phyloP scores from a whole-genome alignment of 2,113 vertebrate species.

The Heterocephalus glaber region DNA sequence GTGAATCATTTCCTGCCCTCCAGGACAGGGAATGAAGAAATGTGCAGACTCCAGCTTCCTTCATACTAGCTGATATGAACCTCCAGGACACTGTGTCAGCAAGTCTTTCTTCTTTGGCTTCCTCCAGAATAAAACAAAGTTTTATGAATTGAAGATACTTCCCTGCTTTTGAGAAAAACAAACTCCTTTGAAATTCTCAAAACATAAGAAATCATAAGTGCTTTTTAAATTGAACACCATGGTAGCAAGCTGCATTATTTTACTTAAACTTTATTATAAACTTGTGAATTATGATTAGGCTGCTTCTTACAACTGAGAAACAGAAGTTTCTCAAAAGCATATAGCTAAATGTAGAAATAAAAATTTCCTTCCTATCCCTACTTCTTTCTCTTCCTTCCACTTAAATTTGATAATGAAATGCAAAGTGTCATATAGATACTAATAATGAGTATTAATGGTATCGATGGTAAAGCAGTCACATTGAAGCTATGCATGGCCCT shows the following conservation, averaged over 20 bases:
- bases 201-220: background rate
- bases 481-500: background rate
- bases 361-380: background rate
- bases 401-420: background rate
- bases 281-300: background rate
- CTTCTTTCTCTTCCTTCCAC: background rate
- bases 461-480: background rate
- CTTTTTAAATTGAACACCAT: background rate
- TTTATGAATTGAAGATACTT: background rate
- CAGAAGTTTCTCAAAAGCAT: background rate
- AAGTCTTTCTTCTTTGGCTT: background rate
- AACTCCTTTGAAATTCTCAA: background rate
- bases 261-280: slow-evolving; percentile 20
- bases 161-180: background rate
- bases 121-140: background rate
- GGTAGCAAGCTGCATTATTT: background rate
- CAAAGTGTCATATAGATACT: background rate
- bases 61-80: background rate
- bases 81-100: background rate
- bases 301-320: slow-evolving; percentile 21
- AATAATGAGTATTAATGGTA: background rate
- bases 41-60: background rate
- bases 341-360: background rate
- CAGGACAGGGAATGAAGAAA: background rate
- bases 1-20: background rate